These are phyloP conservation scores for Reticulitermes lucifugus DNA, from an alignment of 2,888 invertebrate species.

Conservation along the genomic window DNA sequence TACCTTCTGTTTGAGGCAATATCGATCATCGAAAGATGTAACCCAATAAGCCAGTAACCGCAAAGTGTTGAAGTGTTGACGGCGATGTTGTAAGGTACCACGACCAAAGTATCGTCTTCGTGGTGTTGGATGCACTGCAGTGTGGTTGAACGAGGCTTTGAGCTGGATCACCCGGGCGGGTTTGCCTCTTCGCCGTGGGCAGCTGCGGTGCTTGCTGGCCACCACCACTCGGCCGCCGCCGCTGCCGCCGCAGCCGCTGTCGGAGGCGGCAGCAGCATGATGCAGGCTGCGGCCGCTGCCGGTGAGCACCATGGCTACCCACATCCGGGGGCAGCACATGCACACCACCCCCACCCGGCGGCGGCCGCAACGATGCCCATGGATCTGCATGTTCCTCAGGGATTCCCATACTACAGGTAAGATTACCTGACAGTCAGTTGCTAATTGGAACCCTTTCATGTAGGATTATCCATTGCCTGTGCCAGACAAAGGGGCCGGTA, in stretches of 20 bases:
- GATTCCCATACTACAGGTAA: slow-evolving; percentile 92
- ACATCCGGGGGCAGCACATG: slow-evolving; percentile 68
- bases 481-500: no score
- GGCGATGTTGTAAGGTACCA: no score
- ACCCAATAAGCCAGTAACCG: no score
- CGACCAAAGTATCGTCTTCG: neutral
- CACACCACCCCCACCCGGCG: slow-evolving; percentile 58
- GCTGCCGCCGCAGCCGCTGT: slow-evolving; percentile 66
- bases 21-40: no score
- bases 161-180: slow-evolving; percentile 80
- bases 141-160: slow-evolving; percentile 58
- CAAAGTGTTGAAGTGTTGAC: no score
- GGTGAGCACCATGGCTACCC: slow-evolving; percentile 60
- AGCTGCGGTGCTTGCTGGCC: slow-evolving; percentile 75
- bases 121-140: slow-evolving; percentile 41
- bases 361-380: slow-evolving; percentile 75
- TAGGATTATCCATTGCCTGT: no score
- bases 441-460: no score
- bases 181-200: slow-evolving; percentile 84
- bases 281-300: slow-evolving; percentile 56
- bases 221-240: slow-evolving; percentile 63
- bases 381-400: slow-evolving; percentile 93
- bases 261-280: slow-evolving; percentile 67
- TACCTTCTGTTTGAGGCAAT: no score
- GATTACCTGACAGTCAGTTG: slow-evolving; percentile 57